Percentiles rank a stretch among this genome's conserved stretches.
phyloP scores from a whole-genome alignment of 2,888 invertebrate genomes.

The Hypena proboscidalis region DNA sequence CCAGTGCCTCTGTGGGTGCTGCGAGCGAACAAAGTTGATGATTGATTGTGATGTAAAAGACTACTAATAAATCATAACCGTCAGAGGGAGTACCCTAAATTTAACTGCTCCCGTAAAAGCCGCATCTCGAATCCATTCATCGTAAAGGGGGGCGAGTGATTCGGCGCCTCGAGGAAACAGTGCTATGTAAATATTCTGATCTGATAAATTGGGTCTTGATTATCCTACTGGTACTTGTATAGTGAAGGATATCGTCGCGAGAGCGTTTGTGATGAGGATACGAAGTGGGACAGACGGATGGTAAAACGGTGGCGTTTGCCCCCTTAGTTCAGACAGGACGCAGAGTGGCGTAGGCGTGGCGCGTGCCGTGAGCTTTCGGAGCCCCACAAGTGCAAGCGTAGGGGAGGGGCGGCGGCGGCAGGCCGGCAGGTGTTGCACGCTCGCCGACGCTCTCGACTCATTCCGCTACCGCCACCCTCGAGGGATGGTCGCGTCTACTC shows the following conservation, averaged over 20 bases:
- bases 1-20: constrained; percentile 22
- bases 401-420: constrained; percentile 44
- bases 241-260: constrained; percentile 24
- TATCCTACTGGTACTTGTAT: constrained; percentile 20
- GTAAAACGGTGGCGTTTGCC: background rate
- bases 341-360: constrained; percentile 64
- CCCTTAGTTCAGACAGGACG: background rate
- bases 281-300: constrained; percentile 28
- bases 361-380: constrained; percentile 58
- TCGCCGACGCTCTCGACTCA: constrained; percentile 52
- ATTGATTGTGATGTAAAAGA: constrained; percentile 34
- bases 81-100: background rate
- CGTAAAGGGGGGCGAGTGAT: constrained; percentile 3
- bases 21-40: constrained; percentile 27
- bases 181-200: constrained; percentile 7
- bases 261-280: constrained; percentile 30
- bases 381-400: constrained; percentile 78
- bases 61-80: constrained; percentile 16
- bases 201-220: constrained; percentile 32
- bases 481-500: constrained; percentile 43
- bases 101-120: constrained; percentile 11
- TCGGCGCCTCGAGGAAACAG: constrained; percentile 7
- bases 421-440: constrained; percentile 71
- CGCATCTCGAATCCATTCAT: constrained; percentile 8
- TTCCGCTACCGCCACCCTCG: constrained; percentile 56